Conservation (phyloP, 2,888 invertebrate species). For the Zygogramma bicolorata region DNA sequence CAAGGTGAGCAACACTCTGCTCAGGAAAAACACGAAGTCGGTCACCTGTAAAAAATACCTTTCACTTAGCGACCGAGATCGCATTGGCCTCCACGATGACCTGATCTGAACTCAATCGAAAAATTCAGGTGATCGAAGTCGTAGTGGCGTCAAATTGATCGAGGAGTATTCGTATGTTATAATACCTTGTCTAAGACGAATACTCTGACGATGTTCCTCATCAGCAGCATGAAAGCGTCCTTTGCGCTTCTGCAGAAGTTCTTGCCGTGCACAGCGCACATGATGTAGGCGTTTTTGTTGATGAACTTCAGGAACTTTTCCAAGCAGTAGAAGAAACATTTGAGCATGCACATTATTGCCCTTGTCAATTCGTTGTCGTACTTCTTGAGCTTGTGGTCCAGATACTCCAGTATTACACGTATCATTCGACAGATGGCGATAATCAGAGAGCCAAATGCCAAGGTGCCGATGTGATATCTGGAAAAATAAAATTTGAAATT, state of each 20-base stretch:
- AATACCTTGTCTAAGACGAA: constrained; percentile 86
- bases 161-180: no score
- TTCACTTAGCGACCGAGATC: not conserved
- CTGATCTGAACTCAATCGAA: no score
- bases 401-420: constrained; percentile 85
- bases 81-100: not conserved
- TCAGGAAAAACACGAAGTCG: constrained; percentile 91
- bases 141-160: no score
- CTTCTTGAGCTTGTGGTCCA: constrained; percentile 86
- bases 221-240: constrained; percentile 89
- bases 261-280: constrained; percentile 95
- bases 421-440: constrained; percentile 92
- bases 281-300: constrained; percentile 92
- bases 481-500: constrained; percentile 34
- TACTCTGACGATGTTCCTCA: constrained; percentile 85
- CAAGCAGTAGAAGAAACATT: constrained; percentile 88
- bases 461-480: constrained; percentile 89
- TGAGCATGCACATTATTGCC: constrained; percentile 79
- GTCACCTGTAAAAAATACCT: constrained; percentile 78
- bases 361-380: constrained; percentile 79
- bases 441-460: constrained; percentile 93
- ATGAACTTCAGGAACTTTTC: constrained; percentile 89
- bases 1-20: constrained; percentile 87
- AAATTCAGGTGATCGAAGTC: no score
- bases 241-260: constrained; percentile 91